Percentiles rank a stretch among this genome's conserved stretches.
Conservation (phyloP, 2,797 vertebrate genomes). For the Anas flavirostris region DNA sequence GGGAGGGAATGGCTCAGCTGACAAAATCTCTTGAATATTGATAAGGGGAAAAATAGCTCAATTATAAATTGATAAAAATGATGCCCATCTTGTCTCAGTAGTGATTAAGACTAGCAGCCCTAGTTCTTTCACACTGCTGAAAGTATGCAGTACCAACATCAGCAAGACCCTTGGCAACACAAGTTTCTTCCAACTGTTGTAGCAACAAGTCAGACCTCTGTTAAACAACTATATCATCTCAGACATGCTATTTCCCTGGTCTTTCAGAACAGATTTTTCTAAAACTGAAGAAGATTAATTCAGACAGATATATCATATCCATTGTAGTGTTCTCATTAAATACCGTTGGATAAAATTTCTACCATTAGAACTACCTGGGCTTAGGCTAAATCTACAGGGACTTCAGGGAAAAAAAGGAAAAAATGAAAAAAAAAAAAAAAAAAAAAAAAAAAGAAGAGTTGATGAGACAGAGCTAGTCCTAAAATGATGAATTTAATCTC, state of each 20-base stretch:
- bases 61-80: not conserved
- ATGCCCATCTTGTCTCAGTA: not conserved
- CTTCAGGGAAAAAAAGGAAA: not conserved
- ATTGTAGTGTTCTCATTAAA: not conserved
- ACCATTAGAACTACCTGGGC: not conserved
- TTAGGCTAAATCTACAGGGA: not conserved
- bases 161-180: not conserved
- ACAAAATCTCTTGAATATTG: not conserved
- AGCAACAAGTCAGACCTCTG: not conserved
- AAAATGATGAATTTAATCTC: not conserved
- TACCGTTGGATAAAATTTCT: not conserved
- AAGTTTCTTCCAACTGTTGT: not conserved
- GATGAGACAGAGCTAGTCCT: not conserved
- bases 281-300: not conserved
- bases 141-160: not conserved
- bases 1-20: not conserved
- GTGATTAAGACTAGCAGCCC: not conserved
- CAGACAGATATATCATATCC: not conserved
- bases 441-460: not conserved
- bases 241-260: not conserved
- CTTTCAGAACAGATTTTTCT: not conserved
- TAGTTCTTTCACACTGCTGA: not conserved
- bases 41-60: not conserved
- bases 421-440: not conserved
- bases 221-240: not conserved